Evolutionary conservation across 2,113 vertebrate genomes (phyloP).

Genomic region (Trinectes maculatus): DNA sequence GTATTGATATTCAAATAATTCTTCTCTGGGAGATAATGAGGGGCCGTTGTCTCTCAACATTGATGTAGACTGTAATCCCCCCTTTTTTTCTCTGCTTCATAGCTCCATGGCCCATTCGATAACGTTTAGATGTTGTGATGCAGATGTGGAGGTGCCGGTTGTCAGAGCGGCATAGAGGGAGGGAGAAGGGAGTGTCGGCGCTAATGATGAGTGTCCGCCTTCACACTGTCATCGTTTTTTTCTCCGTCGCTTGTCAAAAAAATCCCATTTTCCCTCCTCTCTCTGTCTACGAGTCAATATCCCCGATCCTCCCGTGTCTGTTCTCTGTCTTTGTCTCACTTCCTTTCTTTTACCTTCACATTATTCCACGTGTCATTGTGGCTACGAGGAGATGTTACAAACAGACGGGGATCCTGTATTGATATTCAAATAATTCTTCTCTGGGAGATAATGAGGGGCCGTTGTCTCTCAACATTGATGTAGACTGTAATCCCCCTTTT

Average conservation of each 20-base stretch:
- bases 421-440: conserved; percentile 62
- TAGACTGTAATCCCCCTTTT: conserved; percentile 55
- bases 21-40: conserved; percentile 28
- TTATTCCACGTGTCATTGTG: conserved; percentile 25
- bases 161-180: conserved; percentile 26
- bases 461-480: conserved; percentile 52
- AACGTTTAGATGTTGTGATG: conserved; percentile 67
- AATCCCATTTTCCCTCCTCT: background rate
- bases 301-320: no score
- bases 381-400: conserved; percentile 14
- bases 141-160: conserved; percentile 50
- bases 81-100: no score
- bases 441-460: conserved; percentile 21
- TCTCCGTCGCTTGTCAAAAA: conserved; percentile 40
- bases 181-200: conserved; percentile 8
- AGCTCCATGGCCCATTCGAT: conserved; percentile 56
- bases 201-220: conserved; percentile 50
- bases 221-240: conserved; percentile 23
- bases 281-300: no score
- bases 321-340: conserved; percentile 16
- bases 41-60: conserved; percentile 44
- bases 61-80: conserved; percentile 50
- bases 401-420: conserved; percentile 20
- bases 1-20: conserved; percentile 62
- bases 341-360: conserved; percentile 40